Base-by-base conservation (phyloP, 2,797 vertebrate species). In the Eulemur albifrons region DNA sequence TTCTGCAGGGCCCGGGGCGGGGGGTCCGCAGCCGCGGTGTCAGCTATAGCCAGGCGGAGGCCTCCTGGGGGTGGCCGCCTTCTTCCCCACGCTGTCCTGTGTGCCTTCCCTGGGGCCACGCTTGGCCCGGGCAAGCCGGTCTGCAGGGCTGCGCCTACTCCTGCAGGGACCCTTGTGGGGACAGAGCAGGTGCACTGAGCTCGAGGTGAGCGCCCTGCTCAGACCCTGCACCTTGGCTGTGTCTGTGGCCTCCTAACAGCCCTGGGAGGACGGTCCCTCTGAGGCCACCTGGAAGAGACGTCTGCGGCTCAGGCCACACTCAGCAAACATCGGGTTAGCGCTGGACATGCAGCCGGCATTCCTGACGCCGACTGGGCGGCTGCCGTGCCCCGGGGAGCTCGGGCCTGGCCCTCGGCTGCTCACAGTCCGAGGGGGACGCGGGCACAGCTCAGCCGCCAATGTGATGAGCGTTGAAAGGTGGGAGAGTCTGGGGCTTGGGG, bases 401-500 rank as follows among this genome's bases (percentile, higher is more conserved):
- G 30, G 30, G 25, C 4, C 1, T 38, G 18, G 54, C 25, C n/a
- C 48, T 23, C 2, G 0, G 4, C 43, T 1, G 18, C 0, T 5
- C 5, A 0, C 0, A 32, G 70, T 15, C 38, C 0, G 18, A 43
- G 5, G 7, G 0, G 7, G 70, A 27, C 7, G 4, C n/a, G 10
- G 27, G 43, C 15, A 0, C 0, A 0, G 12, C 7, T 15, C 73
- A 3, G 67, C 17, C 0, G 1, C 17, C 3, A 7, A 9, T 12
- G 15, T 0, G 32, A 4, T 0, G 7, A 14, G 5, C 2, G 25
- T 10, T 0, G 3, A 1, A 30, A 3, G 35, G 13, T 0, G 0
- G 12, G n/a, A 32, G 76, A 14, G 11, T 7, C 52, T 2, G 0
- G 14, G 14, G 30, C 14, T 27, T 0, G 0, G 59, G 43, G 25